Percentiles rank a stretch among this genome's conserved stretches.
These are phyloP conservation scores for Drosophila ercepeae DNA, from an alignment of 1,140 invertebrate species.

Conservation along the genomic window DNA sequence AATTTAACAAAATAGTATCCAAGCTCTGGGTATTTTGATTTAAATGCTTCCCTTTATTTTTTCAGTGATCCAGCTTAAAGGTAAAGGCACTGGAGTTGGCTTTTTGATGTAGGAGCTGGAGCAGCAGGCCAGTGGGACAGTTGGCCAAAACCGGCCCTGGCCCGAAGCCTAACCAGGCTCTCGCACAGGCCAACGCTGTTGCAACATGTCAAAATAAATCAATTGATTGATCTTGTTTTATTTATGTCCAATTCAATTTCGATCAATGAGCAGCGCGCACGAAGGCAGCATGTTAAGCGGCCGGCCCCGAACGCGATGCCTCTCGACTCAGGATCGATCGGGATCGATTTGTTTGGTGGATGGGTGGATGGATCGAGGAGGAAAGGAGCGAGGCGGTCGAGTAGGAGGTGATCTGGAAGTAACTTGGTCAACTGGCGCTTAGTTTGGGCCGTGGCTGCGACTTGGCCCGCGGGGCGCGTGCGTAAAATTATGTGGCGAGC, in stretches of 20 bases:
- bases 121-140: conserved; percentile 62
- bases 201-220: conserved; percentile 84
- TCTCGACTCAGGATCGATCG: background rate
- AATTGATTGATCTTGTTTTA: conserved; percentile 84
- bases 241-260: conserved; percentile 84
- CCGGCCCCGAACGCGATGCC: conserved; percentile 20
- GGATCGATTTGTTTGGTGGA: background rate
- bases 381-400: background rate
- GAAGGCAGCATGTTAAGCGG: conserved; percentile 70
- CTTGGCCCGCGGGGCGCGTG: conserved; percentile 49
- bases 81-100: conserved; percentile 11
- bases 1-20: too few species aligned
- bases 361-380: background rate
- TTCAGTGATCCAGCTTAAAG: conserved; percentile 13
- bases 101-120: conserved; percentile 15
- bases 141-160: conserved; percentile 49
- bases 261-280: conserved; percentile 82
- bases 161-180: conserved; percentile 11
- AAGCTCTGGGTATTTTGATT: background rate
- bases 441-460: conserved; percentile 17
- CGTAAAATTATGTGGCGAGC: conserved; percentile 52
- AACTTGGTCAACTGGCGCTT: conserved; percentile 52
- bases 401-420: conserved; percentile 14
- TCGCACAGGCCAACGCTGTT: conserved; percentile 56
- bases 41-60: background rate